phyloP scores from a whole-genome alignment of 1,140 invertebrate species.

The Bombus impatiens region DNA sequence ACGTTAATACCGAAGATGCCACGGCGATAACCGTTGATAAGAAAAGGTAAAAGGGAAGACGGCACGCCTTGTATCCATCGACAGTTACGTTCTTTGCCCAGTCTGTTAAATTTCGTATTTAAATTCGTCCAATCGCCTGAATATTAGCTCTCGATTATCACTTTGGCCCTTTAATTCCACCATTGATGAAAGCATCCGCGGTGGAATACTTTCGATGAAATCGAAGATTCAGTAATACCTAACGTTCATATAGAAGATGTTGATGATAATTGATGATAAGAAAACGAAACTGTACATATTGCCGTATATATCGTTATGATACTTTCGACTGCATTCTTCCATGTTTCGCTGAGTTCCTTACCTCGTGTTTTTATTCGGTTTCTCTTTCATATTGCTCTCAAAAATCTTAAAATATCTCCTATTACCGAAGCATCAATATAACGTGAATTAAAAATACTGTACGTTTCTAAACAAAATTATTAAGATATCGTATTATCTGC shows the following conservation, averaged over 20 bases:
- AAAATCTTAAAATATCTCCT: no score
- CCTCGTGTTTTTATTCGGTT: neutral
- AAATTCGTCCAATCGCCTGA: neutral
- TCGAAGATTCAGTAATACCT: neutral
- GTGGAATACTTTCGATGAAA: neutral
- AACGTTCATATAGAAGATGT: neutral
- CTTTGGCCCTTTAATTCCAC: neutral
- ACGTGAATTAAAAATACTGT: no score
- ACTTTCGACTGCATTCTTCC: neutral
- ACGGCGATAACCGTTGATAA: slow-evolving; percentile 41
- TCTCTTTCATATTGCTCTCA: neutral
- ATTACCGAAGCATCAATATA: no score
- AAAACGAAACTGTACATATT: neutral
- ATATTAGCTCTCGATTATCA: neutral
- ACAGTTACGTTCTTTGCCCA: neutral
- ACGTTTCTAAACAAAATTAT: neutral
- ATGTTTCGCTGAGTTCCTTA: neutral
- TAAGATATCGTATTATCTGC: neutral
- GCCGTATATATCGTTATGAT: neutral
- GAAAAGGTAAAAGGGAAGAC: neutral
- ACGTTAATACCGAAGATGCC: slow-evolving; percentile 51
- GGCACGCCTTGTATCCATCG: neutral
- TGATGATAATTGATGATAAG: neutral
- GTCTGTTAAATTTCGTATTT: neutral
- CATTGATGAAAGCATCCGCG: neutral